These are phyloP conservation scores for Lagocephalus sceleratus DNA, from an alignment of 2,797 vertebrate species.

Conservation along the genomic window DNA sequence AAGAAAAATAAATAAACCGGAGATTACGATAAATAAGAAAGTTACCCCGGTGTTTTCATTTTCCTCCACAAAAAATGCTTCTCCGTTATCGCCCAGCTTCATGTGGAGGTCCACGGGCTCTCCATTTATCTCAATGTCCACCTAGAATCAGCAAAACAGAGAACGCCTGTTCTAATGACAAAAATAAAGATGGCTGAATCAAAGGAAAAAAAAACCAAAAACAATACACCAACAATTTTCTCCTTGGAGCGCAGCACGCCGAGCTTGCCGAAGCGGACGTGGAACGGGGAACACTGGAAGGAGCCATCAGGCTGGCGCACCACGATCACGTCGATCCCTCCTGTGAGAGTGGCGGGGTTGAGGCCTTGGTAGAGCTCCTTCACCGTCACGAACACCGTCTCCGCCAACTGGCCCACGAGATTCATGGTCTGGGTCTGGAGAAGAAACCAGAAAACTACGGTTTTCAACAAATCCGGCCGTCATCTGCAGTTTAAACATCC, in stretches of 20 bases:
- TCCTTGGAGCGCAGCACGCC: conserved; percentile 90
- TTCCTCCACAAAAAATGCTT: conserved; percentile 93
- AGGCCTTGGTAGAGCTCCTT: conserved; percentile 90
- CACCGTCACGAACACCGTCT: conserved; percentile 86
- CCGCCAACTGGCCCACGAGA: conserved; percentile 91
- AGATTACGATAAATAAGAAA: neutral
- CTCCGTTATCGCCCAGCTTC: conserved; percentile 94
- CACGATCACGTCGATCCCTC: conserved; percentile 91
- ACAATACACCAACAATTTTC: conserved; percentile 84
- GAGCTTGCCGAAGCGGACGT: conserved; percentile 94
- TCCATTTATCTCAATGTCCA: conserved; percentile 95
- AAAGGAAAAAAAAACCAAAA: neutral
- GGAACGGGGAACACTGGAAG: conserved; percentile 92
- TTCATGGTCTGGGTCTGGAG: conserved; percentile 87
- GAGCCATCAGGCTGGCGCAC: conserved; percentile 88
- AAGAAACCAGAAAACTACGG: conserved; percentile 15
- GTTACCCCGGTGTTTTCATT: conserved; percentile 74
- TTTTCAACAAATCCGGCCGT: neutral
- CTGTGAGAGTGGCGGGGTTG: conserved; percentile 89
- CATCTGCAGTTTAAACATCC: neutral
- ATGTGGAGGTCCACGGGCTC: conserved; percentile 90
- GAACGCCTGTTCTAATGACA: neutral
- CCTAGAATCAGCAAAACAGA: conserved; percentile 66
- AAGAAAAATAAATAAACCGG: neutral
- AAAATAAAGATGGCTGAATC: neutral